These are phyloP conservation scores for Rousettus madagascariensis DNA, from an alignment of 2,797 vertebrate genomes.

Conservation along the genomic window DNA sequence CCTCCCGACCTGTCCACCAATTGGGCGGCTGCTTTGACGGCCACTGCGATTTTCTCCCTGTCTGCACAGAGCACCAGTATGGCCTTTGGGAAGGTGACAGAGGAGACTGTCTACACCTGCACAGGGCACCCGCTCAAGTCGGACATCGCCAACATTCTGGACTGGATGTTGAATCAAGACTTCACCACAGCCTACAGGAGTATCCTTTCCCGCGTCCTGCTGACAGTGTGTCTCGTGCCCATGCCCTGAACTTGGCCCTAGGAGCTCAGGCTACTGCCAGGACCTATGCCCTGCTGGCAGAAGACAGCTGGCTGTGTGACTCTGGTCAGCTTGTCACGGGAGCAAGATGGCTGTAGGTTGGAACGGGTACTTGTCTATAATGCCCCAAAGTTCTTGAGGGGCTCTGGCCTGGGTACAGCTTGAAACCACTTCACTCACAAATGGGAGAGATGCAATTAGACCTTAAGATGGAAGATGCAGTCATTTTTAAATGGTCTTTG, in stretches of 20 bases:
- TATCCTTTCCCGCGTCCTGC: conserved; percentile 87
- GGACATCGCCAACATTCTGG: conserved; percentile 96
- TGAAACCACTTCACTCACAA: not conserved
- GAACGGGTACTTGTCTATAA: not conserved
- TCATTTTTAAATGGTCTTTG: not conserved
- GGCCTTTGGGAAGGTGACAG: conserved; percentile 94
- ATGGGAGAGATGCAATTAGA: not conserved
- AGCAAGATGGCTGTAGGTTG: not conserved
- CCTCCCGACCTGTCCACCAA: not conserved
- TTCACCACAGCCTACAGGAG: conserved; percentile 93
- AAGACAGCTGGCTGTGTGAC: too few relatives aligned
- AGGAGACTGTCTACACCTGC: conserved; percentile 97
- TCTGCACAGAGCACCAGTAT: conserved; percentile 93
- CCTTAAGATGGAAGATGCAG: not conserved
- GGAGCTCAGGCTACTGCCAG: not conserved
- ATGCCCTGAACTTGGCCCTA: not conserved
- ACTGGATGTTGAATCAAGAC: conserved; percentile 98
- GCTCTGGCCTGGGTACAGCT: not conserved
- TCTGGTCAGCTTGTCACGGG: not conserved
- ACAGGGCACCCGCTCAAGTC: conserved; percentile 96
- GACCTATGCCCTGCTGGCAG: not conserved
- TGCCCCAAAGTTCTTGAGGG: not conserved
- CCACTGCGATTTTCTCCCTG: not conserved
- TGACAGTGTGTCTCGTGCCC: accelerated
- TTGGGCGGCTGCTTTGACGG: not conserved